These are phyloP conservation scores for Melopsittacus undulatus DNA, from an alignment of 2,797 vertebrate genomes.

Conservation along the genomic window DNA sequence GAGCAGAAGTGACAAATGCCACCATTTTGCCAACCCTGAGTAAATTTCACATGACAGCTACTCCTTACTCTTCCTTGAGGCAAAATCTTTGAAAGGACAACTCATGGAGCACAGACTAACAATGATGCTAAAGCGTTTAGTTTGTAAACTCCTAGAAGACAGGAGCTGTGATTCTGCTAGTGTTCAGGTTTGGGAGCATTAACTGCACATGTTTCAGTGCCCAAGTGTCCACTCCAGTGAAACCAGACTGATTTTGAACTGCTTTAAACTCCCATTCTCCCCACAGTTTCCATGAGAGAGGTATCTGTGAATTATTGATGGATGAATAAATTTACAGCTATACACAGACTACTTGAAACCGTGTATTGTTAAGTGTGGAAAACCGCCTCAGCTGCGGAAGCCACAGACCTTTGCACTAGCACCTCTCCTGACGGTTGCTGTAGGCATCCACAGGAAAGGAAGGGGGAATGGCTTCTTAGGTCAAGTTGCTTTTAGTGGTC, in stretches of 20 bases:
- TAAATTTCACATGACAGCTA: slow-evolving; percentile 60
- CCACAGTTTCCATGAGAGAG: background rate
- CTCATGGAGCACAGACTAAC: background rate
- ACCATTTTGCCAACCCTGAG: slow-evolving; percentile 30
- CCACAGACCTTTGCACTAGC: background rate
- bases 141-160: background rate
- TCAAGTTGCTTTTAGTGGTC: background rate
- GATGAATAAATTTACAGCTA: slow-evolving; percentile 10
- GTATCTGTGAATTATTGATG: slow-evolving; percentile 6
- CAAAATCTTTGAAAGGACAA: slow-evolving; percentile 11
- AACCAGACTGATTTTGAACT: background rate
- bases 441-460: background rate
- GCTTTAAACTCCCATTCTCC: background rate
- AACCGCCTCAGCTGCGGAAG: background rate
- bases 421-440: background rate
- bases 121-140: background rate
- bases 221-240: background rate
- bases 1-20: slow-evolving; percentile 61
- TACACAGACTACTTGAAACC: background rate
- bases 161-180: background rate
- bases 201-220: background rate
- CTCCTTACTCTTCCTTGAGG: slow-evolving; percentile 17
- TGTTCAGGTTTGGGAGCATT: background rate
- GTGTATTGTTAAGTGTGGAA: background rate
- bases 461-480: background rate